These are phyloP conservation scores for Mystacides longicornis DNA, from an alignment of 2,888 invertebrate species.

Conservation along the genomic window DNA sequence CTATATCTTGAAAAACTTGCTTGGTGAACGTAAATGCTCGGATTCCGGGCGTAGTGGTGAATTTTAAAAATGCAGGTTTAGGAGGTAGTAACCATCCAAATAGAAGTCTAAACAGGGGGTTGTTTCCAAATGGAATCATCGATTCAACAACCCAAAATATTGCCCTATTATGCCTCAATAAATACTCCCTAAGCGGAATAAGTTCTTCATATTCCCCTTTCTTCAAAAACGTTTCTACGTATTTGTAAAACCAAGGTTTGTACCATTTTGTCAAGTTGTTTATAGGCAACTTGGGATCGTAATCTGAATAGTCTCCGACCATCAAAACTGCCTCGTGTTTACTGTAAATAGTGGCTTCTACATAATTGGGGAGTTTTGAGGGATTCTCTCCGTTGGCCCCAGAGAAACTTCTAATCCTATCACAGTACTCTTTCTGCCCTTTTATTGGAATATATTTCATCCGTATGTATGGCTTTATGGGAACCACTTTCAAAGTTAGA, in stretches of 20 bases:
- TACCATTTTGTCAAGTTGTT: constrained; percentile 58
- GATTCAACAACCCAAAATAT: constrained; percentile 69
- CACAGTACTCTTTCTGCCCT: constrained; percentile 56
- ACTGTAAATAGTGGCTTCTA: constrained; percentile 59
- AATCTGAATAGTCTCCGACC: constrained; percentile 57
- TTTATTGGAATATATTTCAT: constrained; percentile 56
- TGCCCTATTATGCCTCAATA: constrained; percentile 57
- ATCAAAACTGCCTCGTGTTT: constrained; percentile 58
- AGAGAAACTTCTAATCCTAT: constrained; percentile 52
- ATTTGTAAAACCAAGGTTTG: constrained; percentile 67
- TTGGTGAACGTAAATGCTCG: constrained; percentile 62
- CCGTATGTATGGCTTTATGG: constrained; percentile 57
- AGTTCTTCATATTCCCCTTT: constrained; percentile 50
- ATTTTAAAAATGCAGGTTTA: constrained; percentile 65
- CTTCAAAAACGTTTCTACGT: constrained; percentile 50
- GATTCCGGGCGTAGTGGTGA: constrained; percentile 61
- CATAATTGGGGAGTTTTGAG: constrained; percentile 49
- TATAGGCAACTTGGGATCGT: constrained; percentile 42
- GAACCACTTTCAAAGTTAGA: constrained; percentile 54
- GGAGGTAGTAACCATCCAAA: constrained; percentile 64
- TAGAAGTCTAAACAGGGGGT: constrained; percentile 51
- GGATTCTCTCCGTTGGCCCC: constrained; percentile 47
- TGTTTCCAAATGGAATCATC: constrained; percentile 64
- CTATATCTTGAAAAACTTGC: constrained; percentile 67
- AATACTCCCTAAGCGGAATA: constrained; percentile 57